A percentile compares a stretch with the other conserved stretches of the same genome.
These are phyloP conservation scores for Sebastes umbrosus DNA, from an alignment of 2,797 vertebrate genomes.

Conservation along the genomic window DNA sequence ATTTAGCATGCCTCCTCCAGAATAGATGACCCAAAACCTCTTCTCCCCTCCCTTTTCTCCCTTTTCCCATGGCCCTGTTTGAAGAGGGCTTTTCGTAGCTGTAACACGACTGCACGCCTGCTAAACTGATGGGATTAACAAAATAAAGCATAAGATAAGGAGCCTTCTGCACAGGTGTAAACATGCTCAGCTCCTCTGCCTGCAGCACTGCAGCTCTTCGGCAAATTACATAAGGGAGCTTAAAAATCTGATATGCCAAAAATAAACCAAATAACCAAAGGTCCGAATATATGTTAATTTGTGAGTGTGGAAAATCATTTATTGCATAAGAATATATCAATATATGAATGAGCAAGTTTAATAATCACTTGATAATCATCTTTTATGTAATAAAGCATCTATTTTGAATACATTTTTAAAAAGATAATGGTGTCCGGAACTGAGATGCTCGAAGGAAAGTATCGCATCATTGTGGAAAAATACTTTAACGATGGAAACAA, in stretches of 20 bases:
- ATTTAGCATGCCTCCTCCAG: slow-evolving; percentile 71
- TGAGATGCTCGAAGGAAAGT: no score
- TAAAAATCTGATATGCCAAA: neutral
- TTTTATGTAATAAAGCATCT: no score
- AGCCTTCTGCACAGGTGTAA: slow-evolving; percentile 17
- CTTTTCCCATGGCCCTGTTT: slow-evolving; percentile 55
- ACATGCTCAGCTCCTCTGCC: neutral
- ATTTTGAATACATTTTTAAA: no score
- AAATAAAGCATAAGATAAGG: slow-evolving; percentile 3
- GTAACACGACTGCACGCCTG: slow-evolving; percentile 5
- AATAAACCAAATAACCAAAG: neutral
- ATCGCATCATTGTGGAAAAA: no score
- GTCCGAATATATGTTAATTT: neutral
- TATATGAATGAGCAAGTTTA: no score
- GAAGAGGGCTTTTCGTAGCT: slow-evolving; percentile 16
- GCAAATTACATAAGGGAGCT: neutral
- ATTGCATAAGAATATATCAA: no score
- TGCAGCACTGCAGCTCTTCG: neutral
- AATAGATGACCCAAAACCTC: slow-evolving; percentile 83
- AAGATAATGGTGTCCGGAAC: no score
- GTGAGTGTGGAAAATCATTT: neutral
- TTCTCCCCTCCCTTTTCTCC: slow-evolving; percentile 34
- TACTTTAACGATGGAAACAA: no score
- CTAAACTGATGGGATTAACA: slow-evolving; percentile 30
- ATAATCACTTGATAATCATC: no score